Conservation (phyloP, 1,140 invertebrate species). For the Cheumatopsyche charites region DNA sequence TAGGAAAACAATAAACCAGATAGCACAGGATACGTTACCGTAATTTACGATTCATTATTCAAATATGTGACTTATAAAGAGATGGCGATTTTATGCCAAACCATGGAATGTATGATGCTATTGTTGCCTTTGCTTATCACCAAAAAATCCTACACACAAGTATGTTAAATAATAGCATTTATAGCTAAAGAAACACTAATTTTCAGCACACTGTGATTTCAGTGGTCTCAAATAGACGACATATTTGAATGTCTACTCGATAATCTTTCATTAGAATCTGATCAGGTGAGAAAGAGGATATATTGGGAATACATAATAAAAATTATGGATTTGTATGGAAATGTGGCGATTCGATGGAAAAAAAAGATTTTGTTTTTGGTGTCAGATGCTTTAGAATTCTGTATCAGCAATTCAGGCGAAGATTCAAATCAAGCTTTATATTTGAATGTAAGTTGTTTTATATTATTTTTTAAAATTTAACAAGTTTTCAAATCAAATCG, state of each 20-base stretch:
- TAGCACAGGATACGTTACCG: conserved; percentile 40
- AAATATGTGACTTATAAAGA: conserved; percentile 38
- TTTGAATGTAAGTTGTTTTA: background rate
- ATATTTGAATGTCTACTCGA: conserved; percentile 41
- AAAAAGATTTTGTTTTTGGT: conserved; percentile 41
- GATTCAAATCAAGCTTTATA: background rate
- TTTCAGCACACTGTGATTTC: conserved; percentile 1
- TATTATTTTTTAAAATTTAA: background rate
- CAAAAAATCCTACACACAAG: background rate
- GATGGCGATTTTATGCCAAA: conserved; percentile 16
- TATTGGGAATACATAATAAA: conserved; percentile 41
- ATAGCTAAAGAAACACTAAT: background rate
- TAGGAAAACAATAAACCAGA: conserved; percentile 13
- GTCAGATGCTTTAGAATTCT: conserved; percentile 39
- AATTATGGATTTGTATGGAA: conserved; percentile 38
- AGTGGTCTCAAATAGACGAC: conserved; percentile 45
- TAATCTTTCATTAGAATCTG: conserved; percentile 30
- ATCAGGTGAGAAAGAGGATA: conserved; percentile 33
- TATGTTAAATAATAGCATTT: background rate
- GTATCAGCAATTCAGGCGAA: conserved; percentile 8
- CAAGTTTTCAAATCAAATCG: background rate
- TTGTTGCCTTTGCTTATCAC: conserved; percentile 33
- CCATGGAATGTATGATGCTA: conserved; percentile 35
- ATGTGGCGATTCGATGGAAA: conserved; percentile 43
- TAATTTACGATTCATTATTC: conserved; percentile 40